A percentile compares a stretch with the other conserved stretches of the same genome.
Conservation (phyloP, 2,888 invertebrate genomes). For the Xanthostigma xanthostigma region DNA sequence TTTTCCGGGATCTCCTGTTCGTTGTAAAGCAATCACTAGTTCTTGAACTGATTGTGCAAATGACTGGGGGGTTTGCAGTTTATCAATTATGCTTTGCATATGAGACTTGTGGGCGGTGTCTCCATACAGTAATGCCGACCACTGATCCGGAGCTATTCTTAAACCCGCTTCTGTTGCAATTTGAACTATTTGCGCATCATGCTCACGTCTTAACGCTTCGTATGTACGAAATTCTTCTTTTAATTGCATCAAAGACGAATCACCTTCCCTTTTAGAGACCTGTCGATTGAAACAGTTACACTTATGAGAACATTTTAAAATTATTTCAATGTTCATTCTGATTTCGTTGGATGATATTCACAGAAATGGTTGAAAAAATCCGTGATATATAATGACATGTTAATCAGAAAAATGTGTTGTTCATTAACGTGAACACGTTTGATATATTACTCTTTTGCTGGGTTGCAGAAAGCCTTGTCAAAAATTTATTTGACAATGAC, state of each 20-base stretch:
- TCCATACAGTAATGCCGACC: conserved; percentile 93
- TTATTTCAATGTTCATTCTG: not conserved
- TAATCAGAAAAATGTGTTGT: too few relatives aligned
- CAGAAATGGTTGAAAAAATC: too few relatives aligned
- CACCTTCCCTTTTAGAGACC: conserved; percentile 91
- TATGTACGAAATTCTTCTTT: conserved; percentile 95
- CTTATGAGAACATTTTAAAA: not conserved
- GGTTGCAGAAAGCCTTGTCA: too few relatives aligned
- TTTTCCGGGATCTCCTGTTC: conserved; percentile 77
- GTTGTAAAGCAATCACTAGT: conserved; percentile 74
- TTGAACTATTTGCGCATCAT: conserved; percentile 96
- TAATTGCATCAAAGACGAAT: conserved; percentile 94
- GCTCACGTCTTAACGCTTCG: conserved; percentile 83
- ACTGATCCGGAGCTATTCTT: conserved; percentile 94
- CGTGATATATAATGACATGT: too few relatives aligned
- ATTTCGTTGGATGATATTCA: too few relatives aligned
- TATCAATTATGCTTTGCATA: conserved; percentile 89
- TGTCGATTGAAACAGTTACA: conserved; percentile 20
- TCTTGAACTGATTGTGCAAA: conserved; percentile 87
- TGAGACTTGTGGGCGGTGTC: conserved; percentile 92
- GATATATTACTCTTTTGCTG: too few relatives aligned
- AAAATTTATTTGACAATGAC: too few relatives aligned
- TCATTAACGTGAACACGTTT: too few relatives aligned
- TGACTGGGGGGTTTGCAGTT: conserved; percentile 84
- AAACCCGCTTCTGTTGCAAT: conserved; percentile 96